Conservation (phyloP, 2,797 vertebrate genomes). For the Amniataba percoides region DNA sequence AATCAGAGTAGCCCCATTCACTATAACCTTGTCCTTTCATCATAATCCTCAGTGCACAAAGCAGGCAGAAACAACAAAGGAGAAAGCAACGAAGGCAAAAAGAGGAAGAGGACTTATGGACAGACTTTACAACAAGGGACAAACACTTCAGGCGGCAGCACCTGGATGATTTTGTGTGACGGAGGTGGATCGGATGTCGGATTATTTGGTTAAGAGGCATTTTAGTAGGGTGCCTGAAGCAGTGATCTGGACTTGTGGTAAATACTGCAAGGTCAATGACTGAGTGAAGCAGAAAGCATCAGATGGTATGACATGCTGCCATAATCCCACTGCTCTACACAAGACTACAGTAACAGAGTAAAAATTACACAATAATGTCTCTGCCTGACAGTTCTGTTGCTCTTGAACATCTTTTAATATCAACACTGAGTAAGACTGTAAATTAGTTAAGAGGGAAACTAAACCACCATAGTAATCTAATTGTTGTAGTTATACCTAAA, state of each 20-base stretch:
- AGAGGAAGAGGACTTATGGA: conserved; percentile 50
- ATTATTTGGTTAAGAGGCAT: conserved; percentile 9
- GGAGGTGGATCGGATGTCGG: neutral
- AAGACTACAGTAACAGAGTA: neutral
- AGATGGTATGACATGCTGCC: conserved; percentile 1
- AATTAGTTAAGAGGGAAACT: neutral
- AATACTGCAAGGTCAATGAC: conserved; percentile 32
- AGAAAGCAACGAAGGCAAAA: conserved; percentile 52
- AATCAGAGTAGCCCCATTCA: conserved; percentile 77
- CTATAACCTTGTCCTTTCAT: conserved; percentile 67
- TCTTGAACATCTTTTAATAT: conserved; percentile 7
- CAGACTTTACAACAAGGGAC: conserved; percentile 19
- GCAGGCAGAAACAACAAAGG: conserved; percentile 55
- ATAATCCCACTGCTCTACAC: neutral
- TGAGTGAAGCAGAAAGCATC: conserved; percentile 4
- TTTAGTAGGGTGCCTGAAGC: neutral
- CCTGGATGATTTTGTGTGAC: conserved; percentile 15
- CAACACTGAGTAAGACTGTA: neutral
- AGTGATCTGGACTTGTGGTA: conserved; percentile 5
- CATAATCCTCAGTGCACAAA: conserved; percentile 64
- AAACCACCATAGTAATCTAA: neutral
- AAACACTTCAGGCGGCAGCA: conserved; percentile 25
- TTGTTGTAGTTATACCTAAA: neutral
- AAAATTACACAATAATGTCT: neutral
- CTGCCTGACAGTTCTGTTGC: neutral